phyloP scores from a whole-genome alignment of 2,888 invertebrate genomes.

The Vanessa cardui region DNA sequence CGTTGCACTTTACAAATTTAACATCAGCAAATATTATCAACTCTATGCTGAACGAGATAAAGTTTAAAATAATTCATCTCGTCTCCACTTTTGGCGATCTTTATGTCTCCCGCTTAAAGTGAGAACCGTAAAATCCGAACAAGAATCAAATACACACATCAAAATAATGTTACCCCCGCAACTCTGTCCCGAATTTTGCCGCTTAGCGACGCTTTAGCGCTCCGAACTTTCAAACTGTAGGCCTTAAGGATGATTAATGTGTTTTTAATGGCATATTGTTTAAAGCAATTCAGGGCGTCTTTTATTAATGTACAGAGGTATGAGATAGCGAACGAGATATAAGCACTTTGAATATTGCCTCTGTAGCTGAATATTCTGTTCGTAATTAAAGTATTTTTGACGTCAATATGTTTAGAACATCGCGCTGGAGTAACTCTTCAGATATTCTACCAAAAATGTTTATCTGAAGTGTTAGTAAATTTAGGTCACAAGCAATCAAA shows the following conservation, averaged over 20 bases:
- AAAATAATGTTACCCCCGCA: conserved; percentile 24
- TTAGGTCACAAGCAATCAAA: too few species aligned
- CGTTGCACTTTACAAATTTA: not conserved
- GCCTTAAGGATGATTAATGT: conserved; percentile 60
- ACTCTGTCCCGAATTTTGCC: conserved; percentile 38
- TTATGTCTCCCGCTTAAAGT: conserved; percentile 26
- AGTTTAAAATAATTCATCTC: conserved; percentile 3
- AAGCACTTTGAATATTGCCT: conserved; percentile 10
- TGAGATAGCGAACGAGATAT: conserved; percentile 7
- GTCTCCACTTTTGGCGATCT: not conserved
- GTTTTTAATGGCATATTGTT: conserved; percentile 65
- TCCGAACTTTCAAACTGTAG: conserved; percentile 42
- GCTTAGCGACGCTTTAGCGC: conserved; percentile 46
- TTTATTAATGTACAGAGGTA: conserved; percentile 28
- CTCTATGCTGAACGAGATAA: not conserved
- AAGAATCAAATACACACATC: conserved; percentile 27
- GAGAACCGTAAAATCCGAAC: conserved; percentile 24
- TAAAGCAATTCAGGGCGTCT: conserved; percentile 34
- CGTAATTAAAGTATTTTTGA: too few species aligned
- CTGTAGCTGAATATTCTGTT: too few species aligned
- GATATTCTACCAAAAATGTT: too few species aligned
- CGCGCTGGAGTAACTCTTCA: too few species aligned
- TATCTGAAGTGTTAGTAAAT: too few species aligned
- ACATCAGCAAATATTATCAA: not conserved
- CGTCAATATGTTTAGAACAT: too few species aligned